Evolutionary conservation across 1,140 invertebrate species (phyloP).

Genomic region (Cydia strobilella): DNA sequence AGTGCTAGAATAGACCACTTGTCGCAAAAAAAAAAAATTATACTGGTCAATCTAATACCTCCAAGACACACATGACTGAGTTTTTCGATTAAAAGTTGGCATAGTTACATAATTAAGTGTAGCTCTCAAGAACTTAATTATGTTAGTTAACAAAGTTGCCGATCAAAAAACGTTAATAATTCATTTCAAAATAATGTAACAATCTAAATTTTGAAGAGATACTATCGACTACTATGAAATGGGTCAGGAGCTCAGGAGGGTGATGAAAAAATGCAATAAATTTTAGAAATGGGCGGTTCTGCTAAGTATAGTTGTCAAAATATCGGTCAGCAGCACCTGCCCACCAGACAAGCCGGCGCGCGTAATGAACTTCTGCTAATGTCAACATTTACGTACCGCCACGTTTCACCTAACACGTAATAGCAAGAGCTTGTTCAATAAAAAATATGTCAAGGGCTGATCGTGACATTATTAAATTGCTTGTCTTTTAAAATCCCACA

Average conservation of each 20-base stretch:
- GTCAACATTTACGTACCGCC: slow-evolving; percentile 29
- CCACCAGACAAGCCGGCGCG: slow-evolving; percentile 60
- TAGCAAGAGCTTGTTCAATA: slow-evolving; percentile 1
- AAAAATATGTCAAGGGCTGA: not conserved
- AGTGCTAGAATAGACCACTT: too few species aligned
- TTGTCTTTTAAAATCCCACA: not conserved
- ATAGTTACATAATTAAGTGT: slow-evolving; percentile 15
- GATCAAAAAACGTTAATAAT: slow-evolving; percentile 35
- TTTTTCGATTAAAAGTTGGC: not conserved
- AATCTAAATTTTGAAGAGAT: slow-evolving; percentile 60
- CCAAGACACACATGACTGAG: not conserved
- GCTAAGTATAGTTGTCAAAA: slow-evolving; percentile 77
- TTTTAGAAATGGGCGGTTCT: slow-evolving; percentile 69
- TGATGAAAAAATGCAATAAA: slow-evolving; percentile 63
- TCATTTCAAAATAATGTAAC: slow-evolving; percentile 47
- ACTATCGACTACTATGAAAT: slow-evolving; percentile 58
- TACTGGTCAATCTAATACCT: not conserved
- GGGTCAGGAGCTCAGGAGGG: slow-evolving; percentile 68
- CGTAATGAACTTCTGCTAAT: slow-evolving; percentile 56
- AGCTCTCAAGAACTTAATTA: slow-evolving; percentile 33
- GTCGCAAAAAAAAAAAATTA: too few species aligned
- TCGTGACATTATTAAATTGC: not conserved
- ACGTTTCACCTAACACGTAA: slow-evolving; percentile 14
- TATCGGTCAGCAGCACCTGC: slow-evolving; percentile 70
- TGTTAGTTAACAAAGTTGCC: slow-evolving; percentile 32